Evolutionary conservation across 2,797 vertebrate genomes (phyloP), one percentile per base, ranked within the genome.

Genomic region (Siniperca undulata): DNA sequence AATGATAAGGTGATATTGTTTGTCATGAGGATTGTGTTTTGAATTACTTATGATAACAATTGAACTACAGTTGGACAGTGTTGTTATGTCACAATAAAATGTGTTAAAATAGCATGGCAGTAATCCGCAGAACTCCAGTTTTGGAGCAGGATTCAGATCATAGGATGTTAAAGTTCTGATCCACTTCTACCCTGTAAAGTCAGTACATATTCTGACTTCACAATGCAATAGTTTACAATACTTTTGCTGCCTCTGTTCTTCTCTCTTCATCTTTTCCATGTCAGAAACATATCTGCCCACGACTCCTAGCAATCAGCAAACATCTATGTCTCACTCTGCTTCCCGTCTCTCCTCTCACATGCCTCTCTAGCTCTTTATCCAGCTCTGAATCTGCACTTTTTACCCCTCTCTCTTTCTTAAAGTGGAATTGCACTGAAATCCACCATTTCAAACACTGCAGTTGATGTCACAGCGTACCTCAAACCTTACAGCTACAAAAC

Each of bases 401-500:
- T 56, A 11, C 64, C 71, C 80, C 79, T 53, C 60, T 58, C n/a
- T 68, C n/a, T 82, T 86, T 65, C 69, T 82, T 86, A 70, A 82
- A 87, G 71, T 61, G 50, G 66, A 58, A 30, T n/a, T 66, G 42
- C 60, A 24, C 56, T 2, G 3, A 69, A 74, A 78, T 52, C 73
- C 55, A 40, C 68, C 13, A 12, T 66, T 58, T 70, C 13, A 56
- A 67, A 7, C 17, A 1, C 6, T 46, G 55, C 42, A 72, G 19
- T 8, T 17, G n/a, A 14, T 42, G 59, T 66, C 44, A 38, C 48
- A 5, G 24, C 2, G 7, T 7, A 14, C 30, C 14, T 62, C 30
- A 30, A 58, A 61, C 24, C 13, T 20, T 8, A 67, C 8, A 64
- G 73, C 44, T 48, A 7, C 44, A 8, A 22, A 59, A 7, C 19